phyloP scores from a whole-genome alignment of 2,113 vertebrate genomes.

The Leptosomus discolor region DNA sequence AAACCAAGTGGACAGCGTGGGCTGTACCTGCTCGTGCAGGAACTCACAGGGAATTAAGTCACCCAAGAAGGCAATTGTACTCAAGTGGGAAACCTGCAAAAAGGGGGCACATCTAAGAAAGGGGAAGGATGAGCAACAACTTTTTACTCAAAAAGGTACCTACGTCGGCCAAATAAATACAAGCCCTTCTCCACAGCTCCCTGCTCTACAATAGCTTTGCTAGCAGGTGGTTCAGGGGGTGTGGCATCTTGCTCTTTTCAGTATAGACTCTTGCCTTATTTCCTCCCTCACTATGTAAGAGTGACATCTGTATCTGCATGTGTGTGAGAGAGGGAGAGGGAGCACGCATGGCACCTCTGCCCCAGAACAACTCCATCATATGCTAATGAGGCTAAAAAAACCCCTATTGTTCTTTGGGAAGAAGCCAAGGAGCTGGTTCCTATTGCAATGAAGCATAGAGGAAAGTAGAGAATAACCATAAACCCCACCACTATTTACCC shows the following conservation, averaged over 20 bases:
- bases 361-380: neutral
- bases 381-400: neutral
- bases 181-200: neutral
- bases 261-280: neutral
- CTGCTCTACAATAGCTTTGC: neutral
- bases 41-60: neutral
- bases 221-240: neutral
- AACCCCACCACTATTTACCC: neutral
- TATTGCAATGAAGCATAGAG: neutral
- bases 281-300: neutral
- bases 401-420: neutral
- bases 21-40: neutral
- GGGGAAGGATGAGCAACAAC: neutral
- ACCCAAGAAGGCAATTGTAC: neutral
- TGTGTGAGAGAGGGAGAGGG: neutral
- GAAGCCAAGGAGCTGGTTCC: neutral
- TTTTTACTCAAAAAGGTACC: neutral
- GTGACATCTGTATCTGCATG: neutral
- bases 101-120: neutral
- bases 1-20: neutral
- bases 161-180: neutral
- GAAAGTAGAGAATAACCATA: neutral
- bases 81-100: neutral
- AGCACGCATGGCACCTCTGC: neutral
- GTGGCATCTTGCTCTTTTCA: neutral